Base-by-base conservation (phyloP, 2,113 vertebrate species). In the Hemiprocne comata region DNA sequence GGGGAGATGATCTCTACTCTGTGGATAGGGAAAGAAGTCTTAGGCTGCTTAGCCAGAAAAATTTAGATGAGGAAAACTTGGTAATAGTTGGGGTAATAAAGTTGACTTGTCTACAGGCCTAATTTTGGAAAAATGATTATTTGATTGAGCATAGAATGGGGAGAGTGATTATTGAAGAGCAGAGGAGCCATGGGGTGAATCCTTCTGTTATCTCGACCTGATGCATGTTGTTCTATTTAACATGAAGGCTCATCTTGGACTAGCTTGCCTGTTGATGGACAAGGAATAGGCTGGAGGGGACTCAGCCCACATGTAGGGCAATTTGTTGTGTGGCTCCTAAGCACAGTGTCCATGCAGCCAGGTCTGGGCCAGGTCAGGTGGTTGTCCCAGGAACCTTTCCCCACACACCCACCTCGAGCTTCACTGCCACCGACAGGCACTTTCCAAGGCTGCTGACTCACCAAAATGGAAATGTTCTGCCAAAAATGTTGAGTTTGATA, bases 361-460 rank as follows among this genome's bases (percentile, higher is more conserved):
- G n/a, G 38, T 36, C 46, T 38, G 55, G 65, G 58, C 42, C 3
- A 1, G 55, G 19, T 26, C 55, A 62, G 50, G 61, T 67, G 66
- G 0, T 0, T 64, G 48, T 71, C 74, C 78, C 8, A 1, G 31
- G 29, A 17, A 8, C 40, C 48, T 38, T 60, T 67, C 62, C 48
- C 48, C 7, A 11, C 0, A 1, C 4, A 3, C 50, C 62, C 17
- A 4, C 62, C 85, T 72, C 0, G 1, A 76, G 61, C 54, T 80
- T 21, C 5, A 3, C 31, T 44, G 62, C 62, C 26, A 6, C 51
- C 0, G 0, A 46, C 46, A 6, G 71, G 17, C 4, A 2, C 36
- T 70, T 92, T 38, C 54, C 62, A 76, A 86, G 72, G 89, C 93
- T 92, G 89, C 86, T 86, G 76, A 88, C 58, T 88, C 83, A 66